These are phyloP conservation scores for Mythimna lalbum DNA, from an alignment of 2,888 invertebrate species.

Conservation along the genomic window DNA sequence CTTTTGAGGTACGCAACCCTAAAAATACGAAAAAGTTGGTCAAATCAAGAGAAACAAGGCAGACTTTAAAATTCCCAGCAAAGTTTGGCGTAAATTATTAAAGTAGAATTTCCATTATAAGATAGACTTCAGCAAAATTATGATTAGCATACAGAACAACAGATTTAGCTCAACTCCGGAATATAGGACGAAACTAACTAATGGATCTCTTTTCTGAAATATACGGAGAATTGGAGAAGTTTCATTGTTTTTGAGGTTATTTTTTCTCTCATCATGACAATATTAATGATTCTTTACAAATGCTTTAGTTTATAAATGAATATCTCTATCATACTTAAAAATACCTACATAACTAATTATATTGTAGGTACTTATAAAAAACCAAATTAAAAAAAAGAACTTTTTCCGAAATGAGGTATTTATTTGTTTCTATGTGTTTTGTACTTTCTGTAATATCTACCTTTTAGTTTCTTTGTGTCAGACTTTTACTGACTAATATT, in stretches of 20 bases:
- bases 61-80: conserved; percentile 14
- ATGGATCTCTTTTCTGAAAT: conserved; percentile 11
- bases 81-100: conserved; percentile 28
- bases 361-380: no score
- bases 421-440: no score
- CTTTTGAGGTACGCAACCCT: no score
- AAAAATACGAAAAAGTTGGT: conserved; percentile 1
- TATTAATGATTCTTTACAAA: not conserved
- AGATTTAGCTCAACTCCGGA: conserved; percentile 15
- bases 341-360: no score
- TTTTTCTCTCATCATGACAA: not conserved
- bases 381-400: no score
- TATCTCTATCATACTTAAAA: no score
- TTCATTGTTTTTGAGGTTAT: not conserved
- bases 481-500: no score
- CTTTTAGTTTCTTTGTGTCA: no score
- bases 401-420: no score
- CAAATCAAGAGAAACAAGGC: conserved; percentile 7
- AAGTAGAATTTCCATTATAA: conserved; percentile 17
- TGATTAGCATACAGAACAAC: conserved; percentile 45
- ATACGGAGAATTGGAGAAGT: conserved; percentile 3
- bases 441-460: no score
- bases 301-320: no score
- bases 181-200: conserved; percentile 40
- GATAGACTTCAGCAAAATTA: conserved; percentile 22